These are phyloP conservation scores for Sarotherodon lohbergeri DNA, from an alignment of 2,113 vertebrate species.

Conservation along the genomic window DNA sequence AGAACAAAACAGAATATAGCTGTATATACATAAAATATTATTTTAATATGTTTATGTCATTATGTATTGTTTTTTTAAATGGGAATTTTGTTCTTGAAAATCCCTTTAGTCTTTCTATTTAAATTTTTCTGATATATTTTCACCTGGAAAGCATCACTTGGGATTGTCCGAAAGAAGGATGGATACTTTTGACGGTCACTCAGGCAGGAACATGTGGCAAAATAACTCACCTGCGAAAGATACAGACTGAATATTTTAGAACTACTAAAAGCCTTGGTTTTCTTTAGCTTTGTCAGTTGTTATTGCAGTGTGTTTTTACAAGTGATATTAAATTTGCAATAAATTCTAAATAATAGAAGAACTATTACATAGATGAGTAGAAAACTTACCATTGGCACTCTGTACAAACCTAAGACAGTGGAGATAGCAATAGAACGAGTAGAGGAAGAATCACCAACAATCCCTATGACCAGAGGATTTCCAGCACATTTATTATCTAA, in stretches of 20 bases:
- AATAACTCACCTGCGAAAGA: no score
- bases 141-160: conserved; percentile 10
- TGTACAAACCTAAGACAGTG: conserved; percentile 21
- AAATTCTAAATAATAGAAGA: not conserved
- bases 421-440: conserved; percentile 62
- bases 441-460: conserved; percentile 61
- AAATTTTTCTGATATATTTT: not conserved
- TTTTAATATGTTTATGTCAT: not conserved
- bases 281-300: not conserved
- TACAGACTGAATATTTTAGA: no score
- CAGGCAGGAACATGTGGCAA: no score
- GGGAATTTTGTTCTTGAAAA: not conserved
- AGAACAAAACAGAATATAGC: not conserved
- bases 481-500: conserved; percentile 26
- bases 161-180: conserved; percentile 11
- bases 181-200: not conserved
- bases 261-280: no score
- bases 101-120: not conserved
- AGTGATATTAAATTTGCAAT: not conserved
- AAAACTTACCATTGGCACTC: conserved; percentile 48
- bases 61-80: not conserved
- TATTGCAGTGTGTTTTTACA: not conserved
- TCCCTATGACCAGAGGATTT: conserved; percentile 50
- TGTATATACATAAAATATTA: not conserved
- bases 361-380: not conserved